phyloP scores from a whole-genome alignment of 92 coral and sea anemone genomes.

The Plumapathes pennacea region DNA sequence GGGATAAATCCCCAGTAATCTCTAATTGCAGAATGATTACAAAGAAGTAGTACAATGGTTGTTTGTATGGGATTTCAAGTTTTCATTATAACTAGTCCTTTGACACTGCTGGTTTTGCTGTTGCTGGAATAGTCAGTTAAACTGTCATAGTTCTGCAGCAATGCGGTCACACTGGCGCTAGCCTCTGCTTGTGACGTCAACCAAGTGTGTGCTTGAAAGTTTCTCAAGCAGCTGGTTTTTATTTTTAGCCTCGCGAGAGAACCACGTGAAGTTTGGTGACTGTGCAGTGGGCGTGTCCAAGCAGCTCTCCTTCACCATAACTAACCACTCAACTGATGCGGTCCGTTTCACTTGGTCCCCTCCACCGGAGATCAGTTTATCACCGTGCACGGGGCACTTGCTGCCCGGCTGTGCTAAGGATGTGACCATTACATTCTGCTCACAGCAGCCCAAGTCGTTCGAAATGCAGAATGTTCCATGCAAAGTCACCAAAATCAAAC shows the following conservation, averaged over 20 bases:
- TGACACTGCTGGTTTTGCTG: background rate
- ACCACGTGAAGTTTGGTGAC: conserved; percentile 89
- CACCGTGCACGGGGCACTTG: conserved; percentile 89
- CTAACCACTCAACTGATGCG: conserved; percentile 87
- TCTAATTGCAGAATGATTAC: too few species aligned
- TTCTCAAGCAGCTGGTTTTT: too few species aligned
- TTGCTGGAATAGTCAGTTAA: background rate
- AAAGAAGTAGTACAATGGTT: too few species aligned
- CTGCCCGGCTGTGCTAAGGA: conserved; percentile 96
- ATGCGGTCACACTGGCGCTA: too few species aligned
- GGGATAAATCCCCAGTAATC: too few species aligned
- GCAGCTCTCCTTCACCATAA: conserved; percentile 91
- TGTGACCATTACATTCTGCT: conserved; percentile 66
- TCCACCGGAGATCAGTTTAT: conserved; percentile 78
- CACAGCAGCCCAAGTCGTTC: conserved; percentile 74
- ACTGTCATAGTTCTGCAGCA: too few species aligned
- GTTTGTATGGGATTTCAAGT: too few species aligned
- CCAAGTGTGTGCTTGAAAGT: too few species aligned
- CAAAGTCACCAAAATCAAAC: conserved; percentile 86
- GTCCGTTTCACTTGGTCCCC: conserved; percentile 95
- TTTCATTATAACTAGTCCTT: too few species aligned
- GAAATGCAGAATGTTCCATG: conserved; percentile 68
- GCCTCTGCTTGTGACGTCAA: too few species aligned
- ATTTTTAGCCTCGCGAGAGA: conserved; percentile 81
- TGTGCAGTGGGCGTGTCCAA: conserved; percentile 84